Conservation (phyloP, 2,888 invertebrate species). For the Euplagia quadripunctaria region DNA sequence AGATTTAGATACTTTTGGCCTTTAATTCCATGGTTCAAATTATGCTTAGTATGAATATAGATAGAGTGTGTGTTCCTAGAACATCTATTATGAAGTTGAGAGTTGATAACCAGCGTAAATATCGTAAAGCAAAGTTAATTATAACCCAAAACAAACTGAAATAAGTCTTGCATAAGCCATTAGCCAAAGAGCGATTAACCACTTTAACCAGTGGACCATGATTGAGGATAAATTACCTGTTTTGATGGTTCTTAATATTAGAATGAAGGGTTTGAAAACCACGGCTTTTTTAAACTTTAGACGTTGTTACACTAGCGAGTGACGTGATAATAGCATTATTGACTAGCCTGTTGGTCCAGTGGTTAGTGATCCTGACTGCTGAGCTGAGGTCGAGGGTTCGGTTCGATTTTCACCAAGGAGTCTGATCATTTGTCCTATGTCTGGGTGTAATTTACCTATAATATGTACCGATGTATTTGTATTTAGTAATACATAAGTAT, state of each 20-base stretch:
- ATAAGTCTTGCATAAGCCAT: not conserved
- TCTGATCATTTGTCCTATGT: too few species aligned
- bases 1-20: too few species aligned
- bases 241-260: not conserved
- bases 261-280: not conserved
- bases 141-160: not conserved
- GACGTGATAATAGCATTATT: not conserved
- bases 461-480: too few species aligned
- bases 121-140: not conserved
- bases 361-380: too few species aligned
- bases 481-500: too few species aligned
- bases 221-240: not conserved
- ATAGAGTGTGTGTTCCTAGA: too few species aligned
- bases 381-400: too few species aligned
- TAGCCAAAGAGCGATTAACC: not conserved
- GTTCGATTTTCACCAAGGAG: too few species aligned
- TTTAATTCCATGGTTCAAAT: too few species aligned
- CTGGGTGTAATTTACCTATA: too few species aligned
- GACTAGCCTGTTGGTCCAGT: too few species aligned
- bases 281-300: not conserved
- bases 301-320: not conserved
- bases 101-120: not conserved
- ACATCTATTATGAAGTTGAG: not conserved
- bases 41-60: too few species aligned
- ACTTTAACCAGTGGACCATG: not conserved